phyloP scores from a whole-genome alignment of 2,888 invertebrate genomes.

The Zaprionus obscuricornis region DNA sequence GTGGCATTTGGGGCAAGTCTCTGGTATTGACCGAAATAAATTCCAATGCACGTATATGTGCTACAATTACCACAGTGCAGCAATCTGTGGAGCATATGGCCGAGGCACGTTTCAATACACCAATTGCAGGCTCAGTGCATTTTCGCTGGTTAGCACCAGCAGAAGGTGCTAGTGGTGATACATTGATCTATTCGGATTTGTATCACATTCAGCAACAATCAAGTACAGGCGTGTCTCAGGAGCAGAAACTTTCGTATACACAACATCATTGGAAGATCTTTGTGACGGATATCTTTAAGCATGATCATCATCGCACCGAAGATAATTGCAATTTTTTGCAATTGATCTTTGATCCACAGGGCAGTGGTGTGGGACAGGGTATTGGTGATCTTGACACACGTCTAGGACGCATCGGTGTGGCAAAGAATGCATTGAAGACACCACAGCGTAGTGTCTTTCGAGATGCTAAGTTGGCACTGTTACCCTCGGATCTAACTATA shows the following conservation, averaged over 20 bases:
- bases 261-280: constrained; percentile 95
- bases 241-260: constrained; percentile 84
- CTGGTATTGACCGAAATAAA: constrained; percentile 89
- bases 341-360: constrained; percentile 92
- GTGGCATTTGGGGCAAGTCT: constrained; percentile 94
- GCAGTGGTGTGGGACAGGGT: constrained; percentile 87
- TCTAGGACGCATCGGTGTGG: constrained; percentile 90
- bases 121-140: constrained; percentile 90
- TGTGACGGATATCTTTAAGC: constrained; percentile 93
- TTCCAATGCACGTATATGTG: constrained; percentile 87
- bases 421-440: constrained; percentile 86
- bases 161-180: constrained; percentile 86
- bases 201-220: constrained; percentile 86
- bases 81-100: constrained; percentile 90
- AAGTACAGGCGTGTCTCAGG: constrained; percentile 44
- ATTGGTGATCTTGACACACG: constrained; percentile 92
- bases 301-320: constrained; percentile 88
- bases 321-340: constrained; percentile 93
- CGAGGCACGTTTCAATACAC: constrained; percentile 89
- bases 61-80: constrained; percentile 88
- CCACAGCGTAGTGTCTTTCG: constrained; percentile 85
- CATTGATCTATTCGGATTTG: constrained; percentile 90
- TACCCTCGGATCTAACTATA: constrained; percentile 90
- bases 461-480: constrained; percentile 88
- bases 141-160: constrained; percentile 88